Evolutionary conservation across 2,888 invertebrate species (phyloP), one percentile per base, ranked within the genome.

Genomic region (Choristoneura rosaceana): DNA sequence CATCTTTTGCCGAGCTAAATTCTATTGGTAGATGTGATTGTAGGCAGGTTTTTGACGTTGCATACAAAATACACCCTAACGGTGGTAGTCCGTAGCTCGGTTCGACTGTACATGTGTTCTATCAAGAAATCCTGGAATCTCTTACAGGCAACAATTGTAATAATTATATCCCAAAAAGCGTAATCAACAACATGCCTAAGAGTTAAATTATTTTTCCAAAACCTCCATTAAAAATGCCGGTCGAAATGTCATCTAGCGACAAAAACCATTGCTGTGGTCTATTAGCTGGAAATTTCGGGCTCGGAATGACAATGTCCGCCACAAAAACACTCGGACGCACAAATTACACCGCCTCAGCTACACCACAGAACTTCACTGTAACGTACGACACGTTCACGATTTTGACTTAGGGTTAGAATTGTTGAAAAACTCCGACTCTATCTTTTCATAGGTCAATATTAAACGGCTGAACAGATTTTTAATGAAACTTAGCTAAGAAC

Each of bases 311-410:
- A 84, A 85, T 81, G 80, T 79, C 64, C 25, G 68, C 82, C 80
- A 87, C 74, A 90, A 89, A 90, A 90, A 75, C 69, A 78, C 76
- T 75, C 80, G 75, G 77, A 79, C 79, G 79, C 67, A 79, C 84
- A 89, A 90, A 90, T 90, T 90, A 86, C 86, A 85, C 83, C 86
- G 85, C 83, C 77, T 80, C 76, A 81, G 82, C 82, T 78, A 74
- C 76, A 74, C 74, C 5, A n/a, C 50, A 7, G 58, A 76, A 5
- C 7, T 14, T 75, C 25, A 9, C 25, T 41, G 4, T 0, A 52
- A 12, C 14, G 10, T 3, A 74, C 81, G 80, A 73, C 14, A 79
- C 79, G 80, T 61, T 0, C 1, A 71, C 81, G 82, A 80, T 65
- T 55, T 55, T 10, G n/a, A 10, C 4, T 5, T 10, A 0, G 12